Conservation (phyloP, 2,113 vertebrate species). For the Etheostoma spectabile region DNA sequence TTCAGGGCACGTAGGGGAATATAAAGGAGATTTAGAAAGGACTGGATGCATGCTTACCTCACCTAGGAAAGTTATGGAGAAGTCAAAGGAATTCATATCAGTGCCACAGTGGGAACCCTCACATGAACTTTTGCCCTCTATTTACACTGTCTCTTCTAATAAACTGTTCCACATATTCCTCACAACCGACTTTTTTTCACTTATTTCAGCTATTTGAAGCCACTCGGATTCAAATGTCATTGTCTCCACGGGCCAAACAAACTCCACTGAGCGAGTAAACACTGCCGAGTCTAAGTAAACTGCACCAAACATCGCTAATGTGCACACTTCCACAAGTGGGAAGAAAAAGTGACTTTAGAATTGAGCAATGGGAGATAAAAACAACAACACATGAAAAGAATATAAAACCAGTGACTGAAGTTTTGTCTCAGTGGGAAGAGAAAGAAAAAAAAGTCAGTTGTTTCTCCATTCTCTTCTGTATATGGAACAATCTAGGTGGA, state of each 20-base stretch:
- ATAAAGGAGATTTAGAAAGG: slow-evolving; percentile 34
- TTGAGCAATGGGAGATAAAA: background rate
- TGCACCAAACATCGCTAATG: background rate
- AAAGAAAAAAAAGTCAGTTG: background rate
- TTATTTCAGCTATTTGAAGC: slow-evolving; percentile 15
- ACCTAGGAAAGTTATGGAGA: slow-evolving; percentile 29
- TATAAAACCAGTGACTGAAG: background rate
- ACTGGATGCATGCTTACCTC: slow-evolving; percentile 14
- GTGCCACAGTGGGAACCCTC: slow-evolving; percentile 12
- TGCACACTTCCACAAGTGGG: background rate
- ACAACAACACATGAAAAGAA: background rate
- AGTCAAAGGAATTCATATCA: slow-evolving; percentile 15
- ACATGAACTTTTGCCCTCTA: slow-evolving; percentile 9
- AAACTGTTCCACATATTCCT: slow-evolving; percentile 19
- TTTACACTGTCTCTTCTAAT: slow-evolving; percentile 24
- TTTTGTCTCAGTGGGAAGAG: background rate
- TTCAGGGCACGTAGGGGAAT: slow-evolving; percentile 15
- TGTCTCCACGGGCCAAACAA: slow-evolving; percentile 17
- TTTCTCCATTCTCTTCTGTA: no score
- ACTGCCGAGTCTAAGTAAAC: slow-evolving; percentile 2
- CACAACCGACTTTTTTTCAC: slow-evolving; percentile 6
- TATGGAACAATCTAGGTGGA: no score
- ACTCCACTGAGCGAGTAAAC: background rate
- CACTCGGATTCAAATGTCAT: slow-evolving; percentile 23
- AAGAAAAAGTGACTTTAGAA: background rate